Evolutionary conservation across 1,140 invertebrate species (phyloP).

Genomic region (Drosophila sp.): DNA sequence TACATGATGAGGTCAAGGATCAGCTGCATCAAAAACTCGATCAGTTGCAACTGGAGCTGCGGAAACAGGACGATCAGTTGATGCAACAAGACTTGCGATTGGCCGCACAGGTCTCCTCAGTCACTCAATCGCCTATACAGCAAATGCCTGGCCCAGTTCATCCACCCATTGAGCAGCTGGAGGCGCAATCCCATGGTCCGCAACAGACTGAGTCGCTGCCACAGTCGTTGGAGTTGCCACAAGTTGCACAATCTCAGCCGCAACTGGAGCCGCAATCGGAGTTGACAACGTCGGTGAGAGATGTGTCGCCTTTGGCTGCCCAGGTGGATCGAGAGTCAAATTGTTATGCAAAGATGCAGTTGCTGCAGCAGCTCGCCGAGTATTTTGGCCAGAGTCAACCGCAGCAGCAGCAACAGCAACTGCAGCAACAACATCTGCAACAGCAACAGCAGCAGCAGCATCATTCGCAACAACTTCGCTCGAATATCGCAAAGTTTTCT

Average conservation of each 20-base stretch:
- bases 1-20: constrained; percentile 4
- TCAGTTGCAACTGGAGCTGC: constrained; percentile 20
- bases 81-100: constrained; percentile 9
- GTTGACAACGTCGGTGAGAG: not conserved
- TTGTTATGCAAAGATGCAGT: constrained; percentile 29
- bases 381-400: constrained; percentile 28
- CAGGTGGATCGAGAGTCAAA: constrained; percentile 19
- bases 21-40: constrained; percentile 15
- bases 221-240: not conserved
- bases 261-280: not conserved
- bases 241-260: not conserved
- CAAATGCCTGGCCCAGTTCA: constrained; percentile 1
- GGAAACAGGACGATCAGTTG: constrained; percentile 21
- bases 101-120: constrained; percentile 11
- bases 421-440: not conserved
- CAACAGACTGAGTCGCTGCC: not conserved
- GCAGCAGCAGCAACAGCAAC: constrained; percentile 15
- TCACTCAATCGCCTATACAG: not conserved
- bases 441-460: not conserved
- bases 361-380: constrained; percentile 56
- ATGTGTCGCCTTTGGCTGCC: constrained; percentile 5
- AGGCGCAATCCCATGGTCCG: not conserved
- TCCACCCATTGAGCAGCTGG: not conserved
- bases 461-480: constrained; percentile 8
- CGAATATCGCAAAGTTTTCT: not conserved